Evolutionary conservation across 2,888 invertebrate genomes (phyloP).

Genomic region (Autographa gamma): DNA sequence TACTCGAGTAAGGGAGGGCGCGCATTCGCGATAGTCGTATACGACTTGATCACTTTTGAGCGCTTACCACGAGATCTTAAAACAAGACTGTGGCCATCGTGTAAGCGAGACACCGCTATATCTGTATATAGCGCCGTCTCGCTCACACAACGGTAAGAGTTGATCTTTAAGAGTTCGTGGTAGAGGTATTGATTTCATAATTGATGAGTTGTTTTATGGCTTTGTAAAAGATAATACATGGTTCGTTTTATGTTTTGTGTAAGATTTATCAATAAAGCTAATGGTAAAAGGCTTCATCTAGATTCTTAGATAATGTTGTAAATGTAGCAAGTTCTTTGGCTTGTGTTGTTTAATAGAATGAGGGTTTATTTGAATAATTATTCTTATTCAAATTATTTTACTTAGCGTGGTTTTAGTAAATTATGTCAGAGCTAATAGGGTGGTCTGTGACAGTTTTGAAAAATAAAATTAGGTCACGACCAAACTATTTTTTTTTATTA

Average conservation of each 20-base stretch:
- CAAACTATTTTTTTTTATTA: too few relatives aligned
- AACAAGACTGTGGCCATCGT: too few relatives aligned
- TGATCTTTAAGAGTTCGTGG: too few relatives aligned
- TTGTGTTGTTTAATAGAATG: background rate
- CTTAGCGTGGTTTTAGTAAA: background rate
- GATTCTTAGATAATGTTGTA: slow-evolving; percentile 7
- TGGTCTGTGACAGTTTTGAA: too few relatives aligned
- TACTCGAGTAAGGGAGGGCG: slow-evolving; percentile 42
- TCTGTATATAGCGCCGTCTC: too few relatives aligned
- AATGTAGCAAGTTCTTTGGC: background rate
- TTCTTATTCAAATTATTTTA: background rate
- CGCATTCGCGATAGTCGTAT: slow-evolving; percentile 20
- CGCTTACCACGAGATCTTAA: too few relatives aligned
- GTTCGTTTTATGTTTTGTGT: slow-evolving; percentile 40
- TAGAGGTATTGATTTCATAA: slow-evolving; percentile 37
- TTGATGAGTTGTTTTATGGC: slow-evolving; percentile 41
- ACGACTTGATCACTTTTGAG: slow-evolving; percentile 38
- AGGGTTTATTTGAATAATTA: background rate
- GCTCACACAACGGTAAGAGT: too few relatives aligned
- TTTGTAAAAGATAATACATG: slow-evolving; percentile 31
- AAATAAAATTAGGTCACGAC: too few relatives aligned
- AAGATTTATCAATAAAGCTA: slow-evolving; percentile 23
- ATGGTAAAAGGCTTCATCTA: slow-evolving; percentile 9
- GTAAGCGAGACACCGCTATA: too few relatives aligned
- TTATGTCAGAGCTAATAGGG: background rate